Base-by-base conservation (phyloP, 2,888 invertebrate genomes). In the Griposia aprilina region DNA sequence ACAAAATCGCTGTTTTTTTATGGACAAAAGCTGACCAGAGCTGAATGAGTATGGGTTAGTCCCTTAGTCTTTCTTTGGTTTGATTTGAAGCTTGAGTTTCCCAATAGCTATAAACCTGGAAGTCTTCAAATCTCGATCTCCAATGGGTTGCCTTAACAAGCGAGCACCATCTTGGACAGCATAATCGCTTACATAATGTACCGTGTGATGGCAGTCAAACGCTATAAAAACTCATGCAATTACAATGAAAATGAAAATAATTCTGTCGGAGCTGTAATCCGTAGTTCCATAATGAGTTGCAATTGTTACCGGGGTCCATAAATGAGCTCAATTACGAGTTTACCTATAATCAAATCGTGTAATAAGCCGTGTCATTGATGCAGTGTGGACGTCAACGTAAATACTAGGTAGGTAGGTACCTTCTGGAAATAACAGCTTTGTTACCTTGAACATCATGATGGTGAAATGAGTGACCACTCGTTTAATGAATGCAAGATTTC, bases 331-430 rank as follows among this genome's bases (percentile, higher is more conserved):
- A 83, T 83, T 83, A 76, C 62, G n/a, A 41, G 66, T 73, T 81
- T 68, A n/a, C n/a, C n/a, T n/a, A 66, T 76, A 74, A 88, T 88
- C 82, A 86, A 67, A 76, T 30, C 26, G 65, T 72, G 80, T 86
- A 89, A 89, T 80, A 79, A 83, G 62, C 81, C 80, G 71, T 89
- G 62, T 71, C 60, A 82, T 85, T 83, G 75, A 15, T 30, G 63
- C 48, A 20, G 17, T 50, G 50, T 65, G 67, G 36, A 72, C 45
- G 45, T 65, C 60, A 26, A 62, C 41, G 57, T 68, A 62, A 78
- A 74, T 69, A 55, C 30, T 69, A 20, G 57, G 20, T 62, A 59
- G 59, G 59, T 55, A 55, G 52, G 23, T 23, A 52, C 30, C 75
- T 30, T n/a, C n/a, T 67, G 26, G 15, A 62, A 63, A 57, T 72